Conservation (phyloP, 2,888 invertebrate genomes). For the Keiferia lycopersicella region DNA sequence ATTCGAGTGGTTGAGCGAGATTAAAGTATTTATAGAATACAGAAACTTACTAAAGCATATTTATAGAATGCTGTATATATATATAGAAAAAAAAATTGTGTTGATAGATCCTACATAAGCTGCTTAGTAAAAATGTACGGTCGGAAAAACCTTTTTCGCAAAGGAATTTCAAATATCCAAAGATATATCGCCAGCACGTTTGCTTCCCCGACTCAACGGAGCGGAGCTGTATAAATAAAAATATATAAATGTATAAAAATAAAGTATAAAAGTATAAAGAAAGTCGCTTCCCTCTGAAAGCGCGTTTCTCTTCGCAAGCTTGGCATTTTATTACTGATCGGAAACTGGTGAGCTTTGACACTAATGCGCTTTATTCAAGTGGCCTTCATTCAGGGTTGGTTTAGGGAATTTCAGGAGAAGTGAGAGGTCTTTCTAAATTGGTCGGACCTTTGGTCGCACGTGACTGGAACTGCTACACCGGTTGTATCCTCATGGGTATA, state of each 20-base stretch:
- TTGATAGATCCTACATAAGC: too few species aligned
- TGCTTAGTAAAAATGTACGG: too few species aligned
- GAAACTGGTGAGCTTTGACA: slow-evolving; percentile 15
- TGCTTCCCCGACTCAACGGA: slow-evolving; percentile 42
- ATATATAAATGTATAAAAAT: slow-evolving; percentile 46
- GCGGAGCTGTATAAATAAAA: slow-evolving; percentile 62
- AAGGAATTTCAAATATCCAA: slow-evolving; percentile 37
- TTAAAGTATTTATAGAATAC: too few species aligned
- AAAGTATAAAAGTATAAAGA: slow-evolving; percentile 62
- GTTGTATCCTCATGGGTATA: slow-evolving; percentile 56
- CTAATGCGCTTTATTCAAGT: neutral
- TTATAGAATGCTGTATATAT: too few species aligned
- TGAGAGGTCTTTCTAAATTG: slow-evolving; percentile 26
- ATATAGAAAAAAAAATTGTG: too few species aligned
- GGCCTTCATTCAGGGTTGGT: neutral
- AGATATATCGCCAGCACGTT: slow-evolving; percentile 53
- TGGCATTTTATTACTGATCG: slow-evolving; percentile 61
- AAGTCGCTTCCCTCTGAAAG: slow-evolving; percentile 66
- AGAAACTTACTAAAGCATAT: too few species aligned
- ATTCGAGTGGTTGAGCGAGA: too few species aligned
- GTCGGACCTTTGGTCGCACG: slow-evolving; percentile 47
- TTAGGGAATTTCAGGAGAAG: neutral
- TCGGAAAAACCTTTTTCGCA: slow-evolving; percentile 19
- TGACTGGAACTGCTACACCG: slow-evolving; percentile 62
- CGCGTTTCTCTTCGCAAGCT: slow-evolving; percentile 47